Evolutionary conservation across 2,888 invertebrate species (phyloP).

Genomic region (Ophion obscuratus): DNA sequence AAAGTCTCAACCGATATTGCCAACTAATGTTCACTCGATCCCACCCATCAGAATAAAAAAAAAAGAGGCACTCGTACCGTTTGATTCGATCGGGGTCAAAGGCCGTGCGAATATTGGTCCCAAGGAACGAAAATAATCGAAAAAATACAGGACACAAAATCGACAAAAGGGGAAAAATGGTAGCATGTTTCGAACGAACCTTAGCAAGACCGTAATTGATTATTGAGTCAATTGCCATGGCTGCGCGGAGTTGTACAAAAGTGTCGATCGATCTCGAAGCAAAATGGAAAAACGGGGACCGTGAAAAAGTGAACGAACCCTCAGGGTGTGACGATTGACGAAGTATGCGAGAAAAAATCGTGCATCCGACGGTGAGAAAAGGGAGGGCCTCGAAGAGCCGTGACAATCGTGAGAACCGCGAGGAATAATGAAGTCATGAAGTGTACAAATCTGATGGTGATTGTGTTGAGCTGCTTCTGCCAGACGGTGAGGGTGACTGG

Average conservation of each 20-base stretch:
- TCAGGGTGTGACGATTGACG: background rate
- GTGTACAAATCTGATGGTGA: conserved; percentile 70
- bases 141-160: background rate
- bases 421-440: conserved; percentile 78
- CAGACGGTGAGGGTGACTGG: conserved; percentile 67
- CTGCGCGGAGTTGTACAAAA: background rate
- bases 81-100: background rate
- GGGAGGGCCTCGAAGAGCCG: conserved; percentile 31
- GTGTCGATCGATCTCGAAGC: background rate
- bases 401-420: conserved; percentile 40
- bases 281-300: background rate
- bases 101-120: no score
- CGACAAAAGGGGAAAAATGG: background rate
- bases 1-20: no score
- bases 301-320: background rate
- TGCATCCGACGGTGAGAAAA: background rate
- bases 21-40: background rate
- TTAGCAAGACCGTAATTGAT: background rate
- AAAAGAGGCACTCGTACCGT: background rate
- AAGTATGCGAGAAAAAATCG: background rate
- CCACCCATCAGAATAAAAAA: background rate
- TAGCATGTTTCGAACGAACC: background rate
- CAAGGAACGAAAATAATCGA: background rate
- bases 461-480: conserved; percentile 73
- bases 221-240: background rate